Percentiles rank a stretch among this genome's conserved stretches.
These are phyloP conservation scores for Menidia beryllina DNA, from an alignment of 2,113 vertebrate genomes.

Conservation along the genomic window DNA sequence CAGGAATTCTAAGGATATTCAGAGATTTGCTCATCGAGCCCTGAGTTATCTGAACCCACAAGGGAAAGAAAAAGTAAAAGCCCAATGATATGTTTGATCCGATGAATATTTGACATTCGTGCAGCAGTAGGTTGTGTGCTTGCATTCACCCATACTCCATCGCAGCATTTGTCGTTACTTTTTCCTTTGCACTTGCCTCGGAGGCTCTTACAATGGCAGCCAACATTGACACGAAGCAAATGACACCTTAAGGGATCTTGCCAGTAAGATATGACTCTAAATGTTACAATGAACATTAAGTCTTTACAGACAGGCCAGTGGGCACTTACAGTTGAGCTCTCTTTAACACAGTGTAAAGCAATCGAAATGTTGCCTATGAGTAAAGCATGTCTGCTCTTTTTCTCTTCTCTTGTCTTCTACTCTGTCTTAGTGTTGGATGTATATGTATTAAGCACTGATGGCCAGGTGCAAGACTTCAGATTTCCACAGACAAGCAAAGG, in stretches of 20 bases:
- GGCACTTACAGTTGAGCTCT: conserved; percentile 21
- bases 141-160: conserved; percentile 51
- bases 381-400: conserved; percentile 36
- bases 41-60: conserved; percentile 76
- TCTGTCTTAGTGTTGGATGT: conserved; percentile 90
- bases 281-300: conserved; percentile 39
- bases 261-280: conserved; percentile 54
- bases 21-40: conserved; percentile 76
- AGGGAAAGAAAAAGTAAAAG: conserved; percentile 71
- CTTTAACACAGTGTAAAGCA: conserved; percentile 44
- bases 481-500: conserved; percentile 94
- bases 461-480: conserved; percentile 96
- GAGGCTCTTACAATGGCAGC: conserved; percentile 54
- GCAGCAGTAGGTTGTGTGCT: conserved; percentile 56
- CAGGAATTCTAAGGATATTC: conserved; percentile 75
- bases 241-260: conserved; percentile 53
- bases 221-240: conserved; percentile 62
- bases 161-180: conserved; percentile 56
- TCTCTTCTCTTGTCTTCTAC: not conserved
- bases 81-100: conserved; percentile 81
- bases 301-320: conserved; percentile 38
- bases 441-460: conserved; percentile 95
- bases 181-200: conserved; percentile 39
- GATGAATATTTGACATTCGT: conserved; percentile 82
- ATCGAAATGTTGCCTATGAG: conserved; percentile 35